These are phyloP conservation scores for Ctenicera cuprea DNA, from an alignment of 2,888 invertebrate genomes.

Conservation along the genomic window DNA sequence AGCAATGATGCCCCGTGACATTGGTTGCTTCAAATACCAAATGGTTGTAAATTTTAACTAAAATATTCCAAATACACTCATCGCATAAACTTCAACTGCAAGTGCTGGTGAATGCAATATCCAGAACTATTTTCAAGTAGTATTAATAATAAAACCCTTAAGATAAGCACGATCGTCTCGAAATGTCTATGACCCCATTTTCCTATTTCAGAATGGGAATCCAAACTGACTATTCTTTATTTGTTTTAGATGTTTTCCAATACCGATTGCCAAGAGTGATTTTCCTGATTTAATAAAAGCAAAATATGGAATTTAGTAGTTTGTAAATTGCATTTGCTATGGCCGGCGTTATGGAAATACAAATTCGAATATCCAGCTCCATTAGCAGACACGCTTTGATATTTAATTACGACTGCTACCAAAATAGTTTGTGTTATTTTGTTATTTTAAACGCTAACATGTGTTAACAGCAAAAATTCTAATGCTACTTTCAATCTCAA, in stretches of 20 bases:
- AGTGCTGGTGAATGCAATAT: conserved; percentile 17
- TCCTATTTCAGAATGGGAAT: conserved; percentile 16
- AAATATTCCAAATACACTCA: conserved; percentile 12
- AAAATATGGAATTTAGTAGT: too few relatives aligned
- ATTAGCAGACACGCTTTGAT: not conserved
- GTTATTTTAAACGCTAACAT: conserved; percentile 32
- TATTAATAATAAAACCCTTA: conserved; percentile 24
- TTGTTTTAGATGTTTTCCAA: not conserved
- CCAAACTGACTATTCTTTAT: conserved; percentile 2
- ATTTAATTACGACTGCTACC: not conserved
- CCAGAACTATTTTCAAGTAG: conserved; percentile 14
- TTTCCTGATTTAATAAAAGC: too few relatives aligned
- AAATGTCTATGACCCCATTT: conserved; percentile 33
- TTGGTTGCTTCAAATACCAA: too few relatives aligned
- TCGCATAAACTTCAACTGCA: conserved; percentile 6
- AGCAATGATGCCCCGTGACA: too few relatives aligned
- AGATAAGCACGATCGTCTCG: conserved; percentile 19
- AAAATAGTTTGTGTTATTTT: conserved; percentile 28
- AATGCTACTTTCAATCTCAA: not conserved
- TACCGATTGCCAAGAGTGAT: too few relatives aligned
- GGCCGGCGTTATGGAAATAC: too few relatives aligned
- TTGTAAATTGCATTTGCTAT: too few relatives aligned
- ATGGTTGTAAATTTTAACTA: not conserved
- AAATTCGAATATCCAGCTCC: too few relatives aligned
- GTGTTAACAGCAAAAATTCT: not conserved